phyloP scores from a whole-genome alignment of 2,888 invertebrate species.

The Matsumyia berberina region DNA sequence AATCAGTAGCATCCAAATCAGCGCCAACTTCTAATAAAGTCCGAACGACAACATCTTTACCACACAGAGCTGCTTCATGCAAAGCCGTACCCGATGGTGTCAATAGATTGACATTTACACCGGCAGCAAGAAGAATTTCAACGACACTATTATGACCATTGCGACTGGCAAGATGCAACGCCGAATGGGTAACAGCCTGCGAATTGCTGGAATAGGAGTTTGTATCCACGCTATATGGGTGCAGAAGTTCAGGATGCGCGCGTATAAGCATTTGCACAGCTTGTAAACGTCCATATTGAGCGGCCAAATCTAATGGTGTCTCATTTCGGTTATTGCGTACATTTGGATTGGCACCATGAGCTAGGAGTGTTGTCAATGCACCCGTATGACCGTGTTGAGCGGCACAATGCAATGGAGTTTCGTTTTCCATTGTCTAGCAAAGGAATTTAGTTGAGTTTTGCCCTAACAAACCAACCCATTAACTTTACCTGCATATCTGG shows the following conservation, averaged over 20 bases:
- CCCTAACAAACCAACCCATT: not conserved
- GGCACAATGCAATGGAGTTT: slow-evolving; percentile 96
- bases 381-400: slow-evolving; percentile 96
- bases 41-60: slow-evolving; percentile 94
- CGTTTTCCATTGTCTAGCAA: slow-evolving; percentile 92
- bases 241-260: slow-evolving; percentile 92
- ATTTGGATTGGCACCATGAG: slow-evolving; percentile 94
- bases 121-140: slow-evolving; percentile 91
- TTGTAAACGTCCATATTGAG: slow-evolving; percentile 93
- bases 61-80: slow-evolving; percentile 96
- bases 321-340: slow-evolving; percentile 94
- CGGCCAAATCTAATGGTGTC: slow-evolving; percentile 96
- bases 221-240: slow-evolving; percentile 86
- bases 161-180: slow-evolving; percentile 96
- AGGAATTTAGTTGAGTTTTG: too few species aligned
- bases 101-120: slow-evolving; percentile 94
- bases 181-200: slow-evolving; percentile 87
- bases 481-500: slow-evolving; percentile 92
- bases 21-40: slow-evolving; percentile 92
- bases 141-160: slow-evolving; percentile 96
- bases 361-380: slow-evolving; percentile 92
- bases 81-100: slow-evolving; percentile 95
- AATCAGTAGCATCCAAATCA: slow-evolving; percentile 91
- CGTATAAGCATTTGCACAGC: slow-evolving; percentile 94
- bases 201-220: not conserved